A percentile compares a stretch with the other conserved stretches of the same genome.
These are phyloP conservation scores for Myotis brandtii DNA, from an alignment of 2,113 vertebrate genomes.

Conservation along the genomic window DNA sequence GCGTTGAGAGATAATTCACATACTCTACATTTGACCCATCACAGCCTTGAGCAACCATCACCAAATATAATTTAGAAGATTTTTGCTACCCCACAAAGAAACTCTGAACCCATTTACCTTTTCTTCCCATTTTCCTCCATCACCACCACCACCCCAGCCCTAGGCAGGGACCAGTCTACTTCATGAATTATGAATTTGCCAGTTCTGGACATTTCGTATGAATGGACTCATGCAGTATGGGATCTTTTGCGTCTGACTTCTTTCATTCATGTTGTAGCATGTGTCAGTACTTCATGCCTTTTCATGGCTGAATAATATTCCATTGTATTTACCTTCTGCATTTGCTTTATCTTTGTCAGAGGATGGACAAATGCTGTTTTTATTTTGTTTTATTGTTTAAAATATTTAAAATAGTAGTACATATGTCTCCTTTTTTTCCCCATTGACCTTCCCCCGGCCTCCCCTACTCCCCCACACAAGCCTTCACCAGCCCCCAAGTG, in stretches of 20 bases:
- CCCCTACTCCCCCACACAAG: no score
- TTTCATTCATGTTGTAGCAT: neutral
- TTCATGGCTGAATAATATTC: neutral
- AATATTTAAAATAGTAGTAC: no score
- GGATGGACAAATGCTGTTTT: neutral
- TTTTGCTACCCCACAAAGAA: neutral
- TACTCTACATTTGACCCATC: neutral
- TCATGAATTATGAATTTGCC: neutral
- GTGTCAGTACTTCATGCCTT: neutral
- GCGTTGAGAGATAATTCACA: neutral
- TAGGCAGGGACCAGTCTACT: neutral
- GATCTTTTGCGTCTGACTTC: neutral
- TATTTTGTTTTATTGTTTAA: no score
- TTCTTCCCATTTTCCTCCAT: neutral
- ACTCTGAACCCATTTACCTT: neutral
- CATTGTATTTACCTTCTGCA: accelerated
- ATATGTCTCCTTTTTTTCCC: no score
- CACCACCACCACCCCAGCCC: neutral
- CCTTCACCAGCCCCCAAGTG: no score
- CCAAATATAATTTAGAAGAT: neutral
- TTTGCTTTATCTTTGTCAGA: neutral
- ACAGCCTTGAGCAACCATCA: neutral
- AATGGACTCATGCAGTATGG: neutral
- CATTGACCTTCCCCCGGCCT: no score
- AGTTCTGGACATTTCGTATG: neutral